A percentile compares a stretch with the other conserved stretches of the same genome.
phyloP scores from a whole-genome alignment of 1,140 invertebrate species.

The Sycobia sp. region DNA sequence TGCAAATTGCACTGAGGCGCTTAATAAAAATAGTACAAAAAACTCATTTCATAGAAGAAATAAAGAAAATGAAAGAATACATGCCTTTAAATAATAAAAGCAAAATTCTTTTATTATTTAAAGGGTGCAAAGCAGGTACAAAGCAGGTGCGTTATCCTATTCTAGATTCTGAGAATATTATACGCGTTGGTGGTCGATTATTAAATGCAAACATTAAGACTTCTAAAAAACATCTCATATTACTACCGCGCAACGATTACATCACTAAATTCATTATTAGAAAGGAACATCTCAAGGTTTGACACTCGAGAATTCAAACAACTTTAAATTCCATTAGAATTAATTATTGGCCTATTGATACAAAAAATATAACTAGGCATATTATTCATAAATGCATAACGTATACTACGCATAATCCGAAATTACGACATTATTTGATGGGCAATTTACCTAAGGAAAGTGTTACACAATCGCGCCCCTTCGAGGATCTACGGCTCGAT shows the following conservation, averaged over 20 bases:
- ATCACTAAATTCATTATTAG: background rate
- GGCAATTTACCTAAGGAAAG: conserved; percentile 15
- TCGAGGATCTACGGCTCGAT: conserved; percentile 4
- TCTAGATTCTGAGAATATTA: background rate
- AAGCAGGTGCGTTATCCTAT: background rate
- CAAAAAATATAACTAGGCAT: background rate
- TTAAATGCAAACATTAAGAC: background rate
- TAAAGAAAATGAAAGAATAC: too few species aligned
- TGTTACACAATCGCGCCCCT: background rate
- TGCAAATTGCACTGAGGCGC: background rate
- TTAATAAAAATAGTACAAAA: background rate
- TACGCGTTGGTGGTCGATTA: conserved; percentile 7
- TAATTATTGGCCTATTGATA: conserved; percentile 17
- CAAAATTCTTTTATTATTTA: too few species aligned
- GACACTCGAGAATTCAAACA: conserved; percentile 1
- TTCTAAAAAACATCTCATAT: background rate
- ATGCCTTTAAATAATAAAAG: too few species aligned
- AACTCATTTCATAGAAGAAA: background rate
- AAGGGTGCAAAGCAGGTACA: background rate
- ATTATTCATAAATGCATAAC: conserved; percentile 1
- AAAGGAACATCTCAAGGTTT: background rate
- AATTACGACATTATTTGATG: conserved; percentile 7
- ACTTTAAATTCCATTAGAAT: conserved; percentile 6
- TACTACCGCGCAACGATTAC: too few species aligned
- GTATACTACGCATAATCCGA: background rate